Conservation (phyloP, 2,113 vertebrate species). For the Cyrtonyx montezumae region DNA sequence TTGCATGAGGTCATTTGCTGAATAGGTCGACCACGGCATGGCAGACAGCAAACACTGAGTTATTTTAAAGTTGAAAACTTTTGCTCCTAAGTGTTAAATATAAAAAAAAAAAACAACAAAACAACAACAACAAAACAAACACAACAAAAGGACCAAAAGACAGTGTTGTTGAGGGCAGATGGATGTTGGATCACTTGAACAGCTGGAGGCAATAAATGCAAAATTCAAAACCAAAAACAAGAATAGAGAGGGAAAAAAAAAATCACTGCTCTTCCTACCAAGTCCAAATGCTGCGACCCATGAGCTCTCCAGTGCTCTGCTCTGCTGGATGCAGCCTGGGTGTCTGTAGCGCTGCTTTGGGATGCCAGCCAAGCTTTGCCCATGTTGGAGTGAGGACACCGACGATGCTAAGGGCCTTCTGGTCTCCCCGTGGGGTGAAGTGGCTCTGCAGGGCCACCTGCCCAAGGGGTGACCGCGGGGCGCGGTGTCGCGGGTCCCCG, state of each 20-base stretch:
- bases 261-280: neutral
- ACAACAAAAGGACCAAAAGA: neutral
- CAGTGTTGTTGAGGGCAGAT: neutral
- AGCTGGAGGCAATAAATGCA: neutral
- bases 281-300: neutral
- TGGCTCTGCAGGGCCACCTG: neutral
- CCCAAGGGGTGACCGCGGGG: neutral
- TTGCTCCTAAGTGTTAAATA: neutral
- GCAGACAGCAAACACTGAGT: neutral
- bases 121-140: neutral
- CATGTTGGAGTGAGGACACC: neutral
- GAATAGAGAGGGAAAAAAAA: neutral
- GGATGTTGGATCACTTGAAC: neutral
- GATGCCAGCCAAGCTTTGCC: neutral
- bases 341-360: neutral
- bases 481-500: neutral
- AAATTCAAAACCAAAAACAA: neutral
- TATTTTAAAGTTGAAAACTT: neutral
- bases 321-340: neutral
- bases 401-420: rapidly evolving
- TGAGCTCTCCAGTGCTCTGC: neutral
- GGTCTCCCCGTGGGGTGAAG: neutral
- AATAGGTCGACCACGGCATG: neutral
- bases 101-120: neutral
- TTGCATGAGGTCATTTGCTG: neutral